These are phyloP conservation scores for Pollenia labialis DNA, from an alignment of 2,888 invertebrate species.

Conservation along the genomic window DNA sequence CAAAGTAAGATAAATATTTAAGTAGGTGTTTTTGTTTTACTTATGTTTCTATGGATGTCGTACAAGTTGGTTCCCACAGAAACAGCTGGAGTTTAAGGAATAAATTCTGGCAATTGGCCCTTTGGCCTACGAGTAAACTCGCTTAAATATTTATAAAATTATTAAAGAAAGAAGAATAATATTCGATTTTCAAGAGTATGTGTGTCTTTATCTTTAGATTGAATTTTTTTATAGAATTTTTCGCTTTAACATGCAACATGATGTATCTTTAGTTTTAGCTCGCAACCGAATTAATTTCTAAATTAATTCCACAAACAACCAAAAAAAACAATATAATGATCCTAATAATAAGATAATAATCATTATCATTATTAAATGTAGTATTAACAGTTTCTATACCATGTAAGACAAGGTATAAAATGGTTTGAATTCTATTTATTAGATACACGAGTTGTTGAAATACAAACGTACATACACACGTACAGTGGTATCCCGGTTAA, in stretches of 20 bases:
- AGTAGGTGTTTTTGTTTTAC: too few relatives aligned
- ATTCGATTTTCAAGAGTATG: neutral
- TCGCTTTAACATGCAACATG: conserved; percentile 21
- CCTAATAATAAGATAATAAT: neutral
- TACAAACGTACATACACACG: neutral
- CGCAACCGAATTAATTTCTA: neutral
- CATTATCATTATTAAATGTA: conserved; percentile 40
- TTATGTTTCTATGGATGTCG: too few relatives aligned
- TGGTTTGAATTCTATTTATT: conserved; percentile 43
- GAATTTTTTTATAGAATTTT: conserved; percentile 8
- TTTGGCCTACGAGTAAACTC: too few relatives aligned
- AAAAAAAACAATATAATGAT: neutral
- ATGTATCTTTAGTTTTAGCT: neutral
- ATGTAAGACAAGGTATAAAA: conserved; percentile 26
- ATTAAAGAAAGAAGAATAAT: too few relatives aligned
- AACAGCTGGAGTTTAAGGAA: too few relatives aligned
- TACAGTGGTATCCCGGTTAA: neutral
- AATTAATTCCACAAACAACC: conserved; percentile 33
- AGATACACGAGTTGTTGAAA: conserved; percentile 5
- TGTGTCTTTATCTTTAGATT: conserved; percentile 1
- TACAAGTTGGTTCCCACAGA: too few relatives aligned
- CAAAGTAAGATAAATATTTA: too few relatives aligned
- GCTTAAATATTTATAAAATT: too few relatives aligned
- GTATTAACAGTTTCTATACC: conserved; percentile 34
- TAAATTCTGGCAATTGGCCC: too few relatives aligned